Percentiles rank a stretch among this genome's conserved stretches.
phyloP scores from a whole-genome alignment of 2,797 vertebrate species.

The Poecilia velifera region DNA sequence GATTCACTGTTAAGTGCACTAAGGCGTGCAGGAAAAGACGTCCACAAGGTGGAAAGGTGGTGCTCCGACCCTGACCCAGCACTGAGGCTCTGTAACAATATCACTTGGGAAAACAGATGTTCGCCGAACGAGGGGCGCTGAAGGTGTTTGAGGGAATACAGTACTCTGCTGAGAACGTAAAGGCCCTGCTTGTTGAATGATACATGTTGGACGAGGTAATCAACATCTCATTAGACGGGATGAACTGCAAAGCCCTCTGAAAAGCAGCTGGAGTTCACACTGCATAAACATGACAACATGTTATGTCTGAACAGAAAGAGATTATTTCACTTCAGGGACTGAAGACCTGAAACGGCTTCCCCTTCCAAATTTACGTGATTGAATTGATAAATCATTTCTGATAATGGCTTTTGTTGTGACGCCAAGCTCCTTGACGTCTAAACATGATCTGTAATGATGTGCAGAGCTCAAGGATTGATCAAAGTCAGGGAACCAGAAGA shows the following conservation, averaged over 20 bases:
- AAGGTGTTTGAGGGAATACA: slow-evolving; percentile 79
- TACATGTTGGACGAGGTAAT: slow-evolving; percentile 60
- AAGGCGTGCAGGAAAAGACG: slow-evolving; percentile 36
- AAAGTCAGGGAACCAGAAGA: slow-evolving; percentile 49
- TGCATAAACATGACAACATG: slow-evolving; percentile 48
- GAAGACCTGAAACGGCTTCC: slow-evolving; percentile 23
- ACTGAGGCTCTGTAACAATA: slow-evolving; percentile 74
- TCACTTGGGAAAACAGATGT: slow-evolving; percentile 82
- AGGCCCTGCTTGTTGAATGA: slow-evolving; percentile 71
- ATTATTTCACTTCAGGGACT: slow-evolving; percentile 22
- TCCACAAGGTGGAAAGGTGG: slow-evolving; percentile 59
- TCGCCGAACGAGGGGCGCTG: slow-evolving; percentile 65
- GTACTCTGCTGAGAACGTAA: slow-evolving; percentile 70
- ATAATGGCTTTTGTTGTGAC: slow-evolving; percentile 67
- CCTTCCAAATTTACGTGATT: slow-evolving; percentile 37
- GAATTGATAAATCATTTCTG: slow-evolving; percentile 56
- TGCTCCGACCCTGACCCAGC: slow-evolving; percentile 63
- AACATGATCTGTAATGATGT: slow-evolving; percentile 60
- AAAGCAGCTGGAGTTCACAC: slow-evolving; percentile 35
- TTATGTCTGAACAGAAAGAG: slow-evolving; percentile 17
- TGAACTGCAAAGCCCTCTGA: slow-evolving; percentile 49
- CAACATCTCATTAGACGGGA: slow-evolving; percentile 55
- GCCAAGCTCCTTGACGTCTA: slow-evolving; percentile 54
- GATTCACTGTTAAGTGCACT: slow-evolving; percentile 34
- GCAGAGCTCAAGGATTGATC: slow-evolving; percentile 63